These are phyloP conservation scores for Cassiopea andromeda DNA, from an alignment of 30 jellyfish, hydroid and myxozoan species.

Conservation along the genomic window DNA sequence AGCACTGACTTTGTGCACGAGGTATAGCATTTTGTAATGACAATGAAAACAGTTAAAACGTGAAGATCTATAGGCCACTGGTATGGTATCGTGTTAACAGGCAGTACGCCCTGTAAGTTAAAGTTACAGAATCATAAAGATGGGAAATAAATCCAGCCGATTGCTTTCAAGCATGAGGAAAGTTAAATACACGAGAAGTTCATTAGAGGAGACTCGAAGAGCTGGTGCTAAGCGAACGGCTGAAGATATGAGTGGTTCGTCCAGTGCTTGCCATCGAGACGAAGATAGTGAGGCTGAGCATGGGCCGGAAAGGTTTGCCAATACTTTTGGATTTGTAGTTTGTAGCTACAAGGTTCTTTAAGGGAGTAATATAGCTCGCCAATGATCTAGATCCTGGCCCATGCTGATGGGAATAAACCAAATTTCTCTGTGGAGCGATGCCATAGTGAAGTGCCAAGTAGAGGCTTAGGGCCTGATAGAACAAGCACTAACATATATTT, in stretches of 20 bases:
- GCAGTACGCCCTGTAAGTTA: neutral
- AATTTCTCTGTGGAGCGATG: too few species aligned
- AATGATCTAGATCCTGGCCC: too few species aligned
- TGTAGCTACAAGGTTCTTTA: too few species aligned
- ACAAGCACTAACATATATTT: too few species aligned
- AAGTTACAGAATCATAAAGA: neutral
- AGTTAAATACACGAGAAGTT: neutral
- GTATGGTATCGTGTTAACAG: neutral
- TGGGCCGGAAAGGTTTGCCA: constrained; percentile 40
- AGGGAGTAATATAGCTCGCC: too few species aligned
- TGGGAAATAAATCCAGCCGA: constrained; percentile 45
- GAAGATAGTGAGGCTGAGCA: constrained; percentile 42
- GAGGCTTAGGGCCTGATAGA: too few species aligned
- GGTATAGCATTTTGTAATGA: neutral
- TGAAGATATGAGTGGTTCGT: constrained; percentile 27
- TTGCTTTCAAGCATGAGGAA: constrained; percentile 8
- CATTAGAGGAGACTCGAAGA: neutral
- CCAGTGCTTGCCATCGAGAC: constrained; percentile 9
- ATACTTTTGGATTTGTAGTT: too few species aligned
- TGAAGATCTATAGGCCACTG: neutral
- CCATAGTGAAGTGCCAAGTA: too few species aligned
- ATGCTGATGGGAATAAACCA: too few species aligned
- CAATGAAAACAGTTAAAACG: neutral
- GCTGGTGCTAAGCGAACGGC: constrained; percentile 46
- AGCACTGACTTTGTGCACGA: neutral